Evolutionary conservation across 2,113 vertebrate species (phyloP).

Genomic region (Dinomys branickii): DNA sequence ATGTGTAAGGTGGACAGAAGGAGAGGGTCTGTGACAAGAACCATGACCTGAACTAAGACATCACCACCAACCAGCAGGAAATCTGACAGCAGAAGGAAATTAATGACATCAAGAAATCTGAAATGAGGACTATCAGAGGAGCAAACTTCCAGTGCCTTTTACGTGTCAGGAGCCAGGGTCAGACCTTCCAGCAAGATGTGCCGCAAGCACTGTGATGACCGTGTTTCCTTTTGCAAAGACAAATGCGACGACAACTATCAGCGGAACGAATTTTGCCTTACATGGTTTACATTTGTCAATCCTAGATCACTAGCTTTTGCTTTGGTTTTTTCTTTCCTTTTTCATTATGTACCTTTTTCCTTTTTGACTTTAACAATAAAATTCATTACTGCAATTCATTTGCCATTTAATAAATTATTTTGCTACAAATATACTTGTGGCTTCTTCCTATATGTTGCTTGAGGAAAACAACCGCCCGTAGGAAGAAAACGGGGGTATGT

Average conservation of each 20-base stretch:
- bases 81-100: neutral
- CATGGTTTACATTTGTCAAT: no score
- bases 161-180: neutral
- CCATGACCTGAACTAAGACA: neutral
- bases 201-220: neutral
- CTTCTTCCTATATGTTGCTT: constrained; percentile 62
- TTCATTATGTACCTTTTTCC: no score
- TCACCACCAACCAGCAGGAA: neutral
- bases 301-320: no score
- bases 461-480: constrained; percentile 63
- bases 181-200: neutral
- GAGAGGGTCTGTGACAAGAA: neutral
- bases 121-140: neutral
- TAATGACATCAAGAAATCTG: neutral
- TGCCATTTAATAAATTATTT: no score
- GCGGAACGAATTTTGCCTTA: no score
- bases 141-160: neutral
- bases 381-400: no score
- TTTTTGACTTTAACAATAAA: no score
- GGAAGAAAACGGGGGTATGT: constrained; percentile 56
- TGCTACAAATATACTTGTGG: constrained; percentile 72
- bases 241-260: no score
- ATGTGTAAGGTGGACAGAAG: neutral
- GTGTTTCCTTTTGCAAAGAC: constrained; percentile 58
- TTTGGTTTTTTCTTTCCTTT: no score